phyloP scores from a whole-genome alignment of 2,888 invertebrate species.

The Machimus atricapillus region DNA sequence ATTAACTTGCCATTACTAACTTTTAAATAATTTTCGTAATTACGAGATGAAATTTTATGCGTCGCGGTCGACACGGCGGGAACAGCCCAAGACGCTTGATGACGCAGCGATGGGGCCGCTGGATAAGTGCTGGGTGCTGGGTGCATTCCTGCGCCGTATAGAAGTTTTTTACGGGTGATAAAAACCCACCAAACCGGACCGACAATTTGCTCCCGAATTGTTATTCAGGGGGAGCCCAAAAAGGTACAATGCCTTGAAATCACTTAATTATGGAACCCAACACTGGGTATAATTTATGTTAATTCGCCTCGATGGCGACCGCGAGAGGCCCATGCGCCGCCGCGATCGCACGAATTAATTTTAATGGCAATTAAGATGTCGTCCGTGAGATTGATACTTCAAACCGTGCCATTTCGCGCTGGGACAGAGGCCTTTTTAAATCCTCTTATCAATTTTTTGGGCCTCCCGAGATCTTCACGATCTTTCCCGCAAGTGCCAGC shows the following conservation, averaged over 20 bases:
- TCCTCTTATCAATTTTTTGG: not conserved
- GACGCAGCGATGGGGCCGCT: not conserved
- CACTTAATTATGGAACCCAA: constrained; percentile 40
- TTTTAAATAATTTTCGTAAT: constrained; percentile 47
- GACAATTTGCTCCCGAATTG: constrained; percentile 44
- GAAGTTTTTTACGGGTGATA: constrained; percentile 14
- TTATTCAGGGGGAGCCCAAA: not conserved
- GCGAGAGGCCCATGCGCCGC: not conserved
- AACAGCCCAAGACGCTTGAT: not conserved
- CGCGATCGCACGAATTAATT: not conserved
- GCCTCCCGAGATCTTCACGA: not conserved
- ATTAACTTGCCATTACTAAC: constrained; percentile 45
- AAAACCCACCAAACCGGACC: constrained; percentile 40
- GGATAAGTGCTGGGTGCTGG: not conserved
- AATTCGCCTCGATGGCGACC: constrained; percentile 6
- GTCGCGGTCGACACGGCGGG: too few species aligned
- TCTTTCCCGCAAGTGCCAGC: not conserved
- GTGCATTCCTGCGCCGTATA: not conserved
- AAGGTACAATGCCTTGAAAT: constrained; percentile 28
- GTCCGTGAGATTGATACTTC: not conserved
- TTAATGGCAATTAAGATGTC: not conserved
- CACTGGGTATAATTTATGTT: constrained; percentile 38
- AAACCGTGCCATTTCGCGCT: not conserved
- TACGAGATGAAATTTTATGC: constrained; percentile 45
- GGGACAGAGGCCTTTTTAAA: not conserved